A percentile compares a stretch with the other conserved stretches of the same genome.
Conservation (phyloP, 2,113 vertebrate species). For the Siphamia tubifer region DNA sequence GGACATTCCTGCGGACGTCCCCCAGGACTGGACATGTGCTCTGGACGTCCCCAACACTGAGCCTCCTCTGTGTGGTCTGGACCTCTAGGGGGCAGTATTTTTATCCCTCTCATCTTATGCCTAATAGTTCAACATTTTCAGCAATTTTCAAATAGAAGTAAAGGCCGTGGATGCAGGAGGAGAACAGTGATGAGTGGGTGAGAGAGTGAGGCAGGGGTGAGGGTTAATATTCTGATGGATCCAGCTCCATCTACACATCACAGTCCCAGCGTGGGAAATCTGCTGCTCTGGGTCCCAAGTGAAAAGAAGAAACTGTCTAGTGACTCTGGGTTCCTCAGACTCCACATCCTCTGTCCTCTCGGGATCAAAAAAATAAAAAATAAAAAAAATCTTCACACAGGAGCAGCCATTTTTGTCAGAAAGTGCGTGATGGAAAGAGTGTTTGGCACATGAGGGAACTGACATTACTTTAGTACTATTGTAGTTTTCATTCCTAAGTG, state of each 20-base stretch:
- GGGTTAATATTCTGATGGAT: too few species aligned
- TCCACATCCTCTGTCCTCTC: conserved; percentile 58
- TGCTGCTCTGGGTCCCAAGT: conserved; percentile 61
- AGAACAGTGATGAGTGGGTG: neutral
- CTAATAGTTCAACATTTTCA: too few species aligned
- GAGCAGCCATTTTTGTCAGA: neutral
- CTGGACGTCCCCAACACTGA: neutral
- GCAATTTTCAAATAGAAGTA: too few species aligned
- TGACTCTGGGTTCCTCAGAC: conserved; percentile 62
- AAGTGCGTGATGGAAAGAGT: neutral
- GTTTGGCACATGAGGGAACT: too few species aligned
- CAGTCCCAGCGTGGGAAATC: conserved; percentile 78
- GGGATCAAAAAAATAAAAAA: conserved; percentile 27
- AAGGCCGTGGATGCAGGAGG: neutral
- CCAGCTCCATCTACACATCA: conserved; percentile 13
- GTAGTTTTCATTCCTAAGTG: too few species aligned
- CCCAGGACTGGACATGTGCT: conserved; percentile 22
- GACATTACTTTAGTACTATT: too few species aligned
- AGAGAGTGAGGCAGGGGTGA: neutral
- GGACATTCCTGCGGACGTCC: conserved; percentile 46
- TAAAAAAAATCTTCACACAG: neutral
- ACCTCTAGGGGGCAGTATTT: neutral
- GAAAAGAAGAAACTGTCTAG: conserved; percentile 61
- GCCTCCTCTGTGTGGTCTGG: conserved; percentile 17
- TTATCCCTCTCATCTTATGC: neutral